Percentiles rank a stretch among this genome's conserved stretches.
Evolutionary conservation across 2,797 vertebrate species (phyloP).

Genomic region (Dipus sagitta): DNA sequence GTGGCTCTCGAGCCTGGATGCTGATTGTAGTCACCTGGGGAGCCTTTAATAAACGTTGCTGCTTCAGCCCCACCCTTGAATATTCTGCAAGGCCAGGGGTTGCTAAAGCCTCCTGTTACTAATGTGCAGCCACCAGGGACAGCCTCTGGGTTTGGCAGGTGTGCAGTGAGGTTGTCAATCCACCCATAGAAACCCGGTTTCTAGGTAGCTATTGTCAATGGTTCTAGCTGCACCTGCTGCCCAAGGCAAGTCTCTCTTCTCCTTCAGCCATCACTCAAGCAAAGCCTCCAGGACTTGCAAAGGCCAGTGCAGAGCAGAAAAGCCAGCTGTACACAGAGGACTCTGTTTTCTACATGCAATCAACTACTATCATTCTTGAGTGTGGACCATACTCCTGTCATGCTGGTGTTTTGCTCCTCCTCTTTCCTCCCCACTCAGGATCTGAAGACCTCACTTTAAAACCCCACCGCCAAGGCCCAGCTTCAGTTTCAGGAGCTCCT

Average conservation of each 20-base stretch:
- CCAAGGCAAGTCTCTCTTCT: background rate
- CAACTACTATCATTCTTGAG: background rate
- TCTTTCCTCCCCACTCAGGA: background rate
- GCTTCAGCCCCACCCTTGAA: background rate
- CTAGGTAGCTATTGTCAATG: background rate
- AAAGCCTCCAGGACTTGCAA: background rate
- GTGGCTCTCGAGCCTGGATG: background rate
- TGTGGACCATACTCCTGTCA: background rate
- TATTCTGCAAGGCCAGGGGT: background rate
- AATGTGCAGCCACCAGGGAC: background rate
- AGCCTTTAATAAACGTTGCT: background rate
- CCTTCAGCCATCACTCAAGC: background rate
- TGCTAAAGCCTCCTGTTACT: background rate
- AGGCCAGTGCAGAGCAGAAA: background rate
- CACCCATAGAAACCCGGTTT: accelerated
- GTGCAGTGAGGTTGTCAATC: background rate
- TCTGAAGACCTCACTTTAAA: background rate
- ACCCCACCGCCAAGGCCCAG: background rate
- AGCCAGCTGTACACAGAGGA: background rate
- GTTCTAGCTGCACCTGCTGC: background rate
- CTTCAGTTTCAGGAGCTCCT: background rate
- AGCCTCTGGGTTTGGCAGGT: background rate
- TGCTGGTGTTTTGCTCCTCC: background rate
- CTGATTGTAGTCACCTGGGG: background rate
- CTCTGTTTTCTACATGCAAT: background rate